Base-by-base conservation (phyloP, 2,888 invertebrate species). In the Tetragonisca angustula region DNA sequence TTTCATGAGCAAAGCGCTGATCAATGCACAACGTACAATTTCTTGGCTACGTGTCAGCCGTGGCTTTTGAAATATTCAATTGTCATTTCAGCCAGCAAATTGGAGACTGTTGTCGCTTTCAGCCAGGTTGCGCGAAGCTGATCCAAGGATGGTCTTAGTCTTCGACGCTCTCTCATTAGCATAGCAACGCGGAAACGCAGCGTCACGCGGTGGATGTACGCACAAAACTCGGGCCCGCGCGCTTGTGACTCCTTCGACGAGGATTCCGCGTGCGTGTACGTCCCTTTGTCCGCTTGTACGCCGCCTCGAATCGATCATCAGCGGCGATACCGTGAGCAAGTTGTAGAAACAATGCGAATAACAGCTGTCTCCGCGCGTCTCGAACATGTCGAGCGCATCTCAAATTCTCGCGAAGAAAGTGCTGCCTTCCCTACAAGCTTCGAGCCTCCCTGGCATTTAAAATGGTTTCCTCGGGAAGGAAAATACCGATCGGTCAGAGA, bases 181-280 rank as follows among this genome's bases (percentile, higher is more conserved):
- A 91, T 91, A 91, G 86, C 90, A 91, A 91, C 90, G 91, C 90
- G 90, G 90, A 91, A 91, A 90, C 87, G 71, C 76, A 67, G 80
- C 71, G 67, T 73, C 74, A 56, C 68, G 50, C 80, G 76, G 75
- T 88, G 84, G 81, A 88, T 85, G 81, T 83, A 86, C 81, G 88
- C 90, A 86, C 68, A 83, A 87, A 81, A 83, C 87, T 68, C 83
- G 56, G 83, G 83, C 76, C 67, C 81, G 71, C 80, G 74, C 83
- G 75, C 74, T 79, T 78, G 81, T 79, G 67, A 61, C 54, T 19
- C 69, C 13, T 17, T 68, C 62, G 67, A 62, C 65, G 70, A 49
- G 24, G 64, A 54, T 80, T 32, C 75, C 76, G 50, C 27, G 27
- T 43, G 79, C 74, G 73, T 52, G n/a, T 19, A 50, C 21, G 54